Conservation (phyloP, 2,113 vertebrate species). For the Puma concolor region DNA sequence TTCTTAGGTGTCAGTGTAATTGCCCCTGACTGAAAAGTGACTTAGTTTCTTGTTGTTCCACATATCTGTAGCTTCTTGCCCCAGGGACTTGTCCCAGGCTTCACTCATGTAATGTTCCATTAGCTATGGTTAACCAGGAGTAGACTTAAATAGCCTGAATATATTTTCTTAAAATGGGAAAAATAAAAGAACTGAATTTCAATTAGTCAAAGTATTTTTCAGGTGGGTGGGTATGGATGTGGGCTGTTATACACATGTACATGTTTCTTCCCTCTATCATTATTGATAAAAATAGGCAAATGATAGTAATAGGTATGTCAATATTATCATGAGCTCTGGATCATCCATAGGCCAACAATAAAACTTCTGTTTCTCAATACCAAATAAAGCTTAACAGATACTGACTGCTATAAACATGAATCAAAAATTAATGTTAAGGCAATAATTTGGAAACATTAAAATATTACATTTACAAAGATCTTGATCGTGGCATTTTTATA, state of each 20-base stretch:
- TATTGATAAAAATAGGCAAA: background rate
- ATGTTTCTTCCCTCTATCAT: background rate
- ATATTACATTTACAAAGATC: background rate
- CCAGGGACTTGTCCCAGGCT: conserved; percentile 53
- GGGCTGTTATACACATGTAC: background rate
- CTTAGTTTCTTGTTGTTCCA: conserved; percentile 66
- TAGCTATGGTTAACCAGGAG: conserved; percentile 46
- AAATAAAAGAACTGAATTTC: conserved; percentile 18
- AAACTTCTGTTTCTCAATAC: background rate
- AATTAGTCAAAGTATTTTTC: conserved; percentile 19
- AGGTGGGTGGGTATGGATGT: background rate
- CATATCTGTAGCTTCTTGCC: conserved; percentile 61
- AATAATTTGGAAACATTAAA: background rate
- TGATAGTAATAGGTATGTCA: background rate
- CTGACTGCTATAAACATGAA: background rate
- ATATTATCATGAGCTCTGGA: background rate
- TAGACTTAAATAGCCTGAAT: background rate
- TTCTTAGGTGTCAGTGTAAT: conserved; percentile 69
- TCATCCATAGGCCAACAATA: background rate
- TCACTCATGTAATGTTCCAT: conserved; percentile 55
- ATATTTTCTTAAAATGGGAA: conserved; percentile 22
- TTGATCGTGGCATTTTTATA: background rate
- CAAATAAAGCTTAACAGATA: background rate
- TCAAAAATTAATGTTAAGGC: background rate
- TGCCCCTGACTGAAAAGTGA: conserved; percentile 67